Percentiles rank a stretch among this genome's conserved stretches.
phyloP scores from a whole-genome alignment of 2,797 vertebrate species.

The Toxotes lorentzi region DNA sequence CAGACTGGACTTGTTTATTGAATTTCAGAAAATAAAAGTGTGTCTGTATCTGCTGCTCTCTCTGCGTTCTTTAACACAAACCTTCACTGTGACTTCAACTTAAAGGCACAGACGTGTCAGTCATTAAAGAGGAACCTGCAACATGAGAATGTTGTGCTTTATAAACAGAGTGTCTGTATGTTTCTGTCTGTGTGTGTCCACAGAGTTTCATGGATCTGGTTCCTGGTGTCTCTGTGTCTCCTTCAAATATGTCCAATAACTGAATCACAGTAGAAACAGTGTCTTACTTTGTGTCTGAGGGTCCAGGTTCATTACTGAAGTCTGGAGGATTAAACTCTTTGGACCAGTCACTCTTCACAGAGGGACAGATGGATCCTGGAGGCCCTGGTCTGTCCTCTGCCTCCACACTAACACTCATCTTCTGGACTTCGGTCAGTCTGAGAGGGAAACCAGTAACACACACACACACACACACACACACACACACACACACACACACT shows the following conservation, averaged over 20 bases:
- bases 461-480: neutral
- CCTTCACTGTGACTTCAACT: too few species aligned
- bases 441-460: neutral
- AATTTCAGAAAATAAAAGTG: too few species aligned
- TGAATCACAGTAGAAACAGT: neutral
- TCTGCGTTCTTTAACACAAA: too few species aligned
- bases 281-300: neutral
- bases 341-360: neutral
- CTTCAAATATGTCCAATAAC: too few species aligned
- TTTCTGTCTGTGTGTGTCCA: too few species aligned
- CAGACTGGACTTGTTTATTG: too few species aligned
- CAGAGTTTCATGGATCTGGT: too few species aligned
- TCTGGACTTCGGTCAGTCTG: neutral
- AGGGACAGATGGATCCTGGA: neutral
- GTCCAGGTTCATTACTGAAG: neutral
- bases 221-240: too few species aligned
- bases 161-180: too few species aligned
- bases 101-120: too few species aligned
- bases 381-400: conserved; percentile 1
- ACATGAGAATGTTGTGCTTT: too few species aligned
- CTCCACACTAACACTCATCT: neutral
- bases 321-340: neutral
- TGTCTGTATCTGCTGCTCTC: too few species aligned
- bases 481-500: neutral
- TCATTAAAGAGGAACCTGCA: neutral